Conservation (phyloP, 1,140 invertebrate species). For the Heterodera schachtii region DNA sequence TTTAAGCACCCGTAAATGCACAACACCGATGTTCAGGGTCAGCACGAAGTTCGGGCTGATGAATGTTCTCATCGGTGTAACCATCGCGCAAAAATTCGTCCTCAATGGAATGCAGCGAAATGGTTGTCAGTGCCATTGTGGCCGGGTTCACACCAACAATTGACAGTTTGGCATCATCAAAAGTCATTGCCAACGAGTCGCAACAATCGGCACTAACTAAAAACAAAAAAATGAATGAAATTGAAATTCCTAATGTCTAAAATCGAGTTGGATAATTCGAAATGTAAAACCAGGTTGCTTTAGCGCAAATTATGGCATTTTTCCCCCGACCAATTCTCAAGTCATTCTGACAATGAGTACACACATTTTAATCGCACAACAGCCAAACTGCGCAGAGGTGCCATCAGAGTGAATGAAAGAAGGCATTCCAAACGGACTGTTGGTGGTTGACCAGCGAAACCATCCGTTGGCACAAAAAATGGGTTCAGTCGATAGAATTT, state of each 20-base stretch:
- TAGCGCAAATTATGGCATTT: too few relatives aligned
- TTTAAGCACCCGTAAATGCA: constrained; percentile 76
- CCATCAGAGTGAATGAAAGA: constrained; percentile 49
- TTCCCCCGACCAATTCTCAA: too few relatives aligned
- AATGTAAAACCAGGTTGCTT: too few relatives aligned
- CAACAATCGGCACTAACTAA: constrained; percentile 67
- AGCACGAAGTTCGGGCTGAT: constrained; percentile 79
- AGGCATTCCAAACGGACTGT: constrained; percentile 55
- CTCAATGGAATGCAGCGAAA: constrained; percentile 97
- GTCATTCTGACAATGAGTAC: constrained; percentile 7
- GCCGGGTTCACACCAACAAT: constrained; percentile 92
- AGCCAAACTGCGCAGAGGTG: constrained; percentile 50
- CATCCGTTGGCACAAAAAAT: not conserved
- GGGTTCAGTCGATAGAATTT: constrained; percentile 77
- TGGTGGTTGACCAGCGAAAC: not conserved
- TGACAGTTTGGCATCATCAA: constrained; percentile 85
- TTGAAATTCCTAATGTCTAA: too few relatives aligned
- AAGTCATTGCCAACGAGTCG: constrained; percentile 87
- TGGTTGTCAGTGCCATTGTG: constrained; percentile 84
- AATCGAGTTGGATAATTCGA: too few relatives aligned
- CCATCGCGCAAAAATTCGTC: constrained; percentile 87
- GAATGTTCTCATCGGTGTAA: constrained; percentile 39
- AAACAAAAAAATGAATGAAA: constrained; percentile 66
- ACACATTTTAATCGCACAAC: constrained; percentile 38
- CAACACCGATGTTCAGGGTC: constrained; percentile 95